These are phyloP conservation scores for Melanaphis sacchari DNA, from an alignment of 1,140 invertebrate genomes.

Conservation along the genomic window DNA sequence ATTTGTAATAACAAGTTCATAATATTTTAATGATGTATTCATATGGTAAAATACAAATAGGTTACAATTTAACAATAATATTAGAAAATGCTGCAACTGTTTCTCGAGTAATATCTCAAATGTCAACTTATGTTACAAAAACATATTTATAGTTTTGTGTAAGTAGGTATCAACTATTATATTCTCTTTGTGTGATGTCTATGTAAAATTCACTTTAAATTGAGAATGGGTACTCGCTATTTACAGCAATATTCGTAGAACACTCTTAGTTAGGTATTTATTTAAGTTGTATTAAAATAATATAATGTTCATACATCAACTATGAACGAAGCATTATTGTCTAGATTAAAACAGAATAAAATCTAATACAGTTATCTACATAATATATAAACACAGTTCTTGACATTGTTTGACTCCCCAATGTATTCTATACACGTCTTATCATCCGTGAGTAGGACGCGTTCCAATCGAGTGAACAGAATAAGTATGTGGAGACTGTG, in stretches of 20 bases:
- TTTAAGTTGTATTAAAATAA: constrained; percentile 14
- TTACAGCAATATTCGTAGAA: background rate
- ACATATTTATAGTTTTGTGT: background rate
- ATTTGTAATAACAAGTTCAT: background rate
- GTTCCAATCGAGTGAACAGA: constrained; percentile 18
- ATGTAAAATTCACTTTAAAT: background rate
- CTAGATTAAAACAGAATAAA: background rate
- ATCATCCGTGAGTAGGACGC: background rate
- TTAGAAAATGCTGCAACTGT: background rate
- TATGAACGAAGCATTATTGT: background rate
- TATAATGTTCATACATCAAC: background rate
- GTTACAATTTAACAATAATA: background rate
- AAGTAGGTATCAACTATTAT: background rate
- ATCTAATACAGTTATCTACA: constrained; percentile 5
- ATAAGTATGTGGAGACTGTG: constrained; percentile 9
- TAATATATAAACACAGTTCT: constrained; percentile 9
- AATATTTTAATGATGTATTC: background rate
- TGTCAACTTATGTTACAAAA: constrained; percentile 15
- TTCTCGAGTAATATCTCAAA: background rate
- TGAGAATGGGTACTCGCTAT: background rate
- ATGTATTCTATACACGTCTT: background rate
- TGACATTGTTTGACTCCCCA: background rate
- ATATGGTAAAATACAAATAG: background rate
- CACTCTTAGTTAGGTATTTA: background rate
- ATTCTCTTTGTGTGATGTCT: background rate